Evolutionary conservation across 2,113 vertebrate genomes (phyloP), one percentile per base, ranked within the genome.

Genomic region (Oplegnathus fasciatus): DNA sequence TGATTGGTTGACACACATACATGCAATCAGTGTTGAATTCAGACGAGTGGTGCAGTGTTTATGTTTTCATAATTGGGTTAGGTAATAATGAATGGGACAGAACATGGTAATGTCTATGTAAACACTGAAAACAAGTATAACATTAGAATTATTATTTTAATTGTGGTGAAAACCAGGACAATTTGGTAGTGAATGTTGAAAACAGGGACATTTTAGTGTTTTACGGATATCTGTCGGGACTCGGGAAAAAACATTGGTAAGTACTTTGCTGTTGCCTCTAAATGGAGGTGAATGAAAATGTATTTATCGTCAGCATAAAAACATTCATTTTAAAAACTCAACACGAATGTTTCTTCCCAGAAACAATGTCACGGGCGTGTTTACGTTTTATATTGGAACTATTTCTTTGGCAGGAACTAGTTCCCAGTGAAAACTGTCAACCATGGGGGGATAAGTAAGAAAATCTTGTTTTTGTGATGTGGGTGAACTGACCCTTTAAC

Each of bases 371-470:
- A 3, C 24, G 1, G 24, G 22, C 28, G 50, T 58, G 28, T 78
- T 78, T 71, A 48, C 15, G 1, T 64, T 73, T 67, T 67, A 22
- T 55, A 7, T 18, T 64, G 32, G 13, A 1, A 26, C 4, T 15
- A 34, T 76, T 68, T 65, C 58, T 70, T 69, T 22, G 30, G 42
- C 17, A 34, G 42, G 7, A 71, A 64, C 37, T 46, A 46, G 57
- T 60, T 52, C 7, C 8, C 5, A 69, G 37, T 18, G 13, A 57
- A 55, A 48, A 81, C 66, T 50, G 44, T 69, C 65, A 20, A 52
- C 18, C 14, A 54, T 44, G 34, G 6, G 13, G 9, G 4, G 3
- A n/a, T 8, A 30, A 30, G 26, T 8, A 42, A 48, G 10, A 40
- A 22, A 4, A 61, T 40, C 0, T n/a, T 18, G 22, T 30, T 17